Percentiles rank a stretch among this genome's conserved stretches.
Conservation (phyloP, 2,888 invertebrate genomes). For the Quadroppia sp. region DNA sequence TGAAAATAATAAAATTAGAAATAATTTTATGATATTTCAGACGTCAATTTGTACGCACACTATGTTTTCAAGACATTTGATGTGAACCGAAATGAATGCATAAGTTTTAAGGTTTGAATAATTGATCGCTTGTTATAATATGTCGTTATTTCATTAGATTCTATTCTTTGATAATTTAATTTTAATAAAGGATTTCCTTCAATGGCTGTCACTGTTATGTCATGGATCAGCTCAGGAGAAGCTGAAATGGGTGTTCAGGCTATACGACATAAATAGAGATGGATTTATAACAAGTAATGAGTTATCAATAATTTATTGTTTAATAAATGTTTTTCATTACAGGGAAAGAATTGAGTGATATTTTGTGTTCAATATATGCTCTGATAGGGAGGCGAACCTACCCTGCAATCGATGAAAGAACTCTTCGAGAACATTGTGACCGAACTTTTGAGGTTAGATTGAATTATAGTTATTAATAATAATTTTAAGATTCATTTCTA, state of each 20-base stretch:
- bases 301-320: background rate
- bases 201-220: conserved; percentile 83
- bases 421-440: conserved; percentile 69
- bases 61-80: conserved; percentile 95
- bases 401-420: conserved; percentile 74
- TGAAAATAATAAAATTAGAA: too few species aligned
- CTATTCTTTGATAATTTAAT: background rate
- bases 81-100: conserved; percentile 78
- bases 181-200: conserved; percentile 78
- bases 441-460: conserved; percentile 32
- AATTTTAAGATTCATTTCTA: background rate
- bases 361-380: conserved; percentile 88
- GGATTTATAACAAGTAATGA: conserved; percentile 75
- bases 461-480: background rate
- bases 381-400: conserved; percentile 88
- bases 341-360: conserved; percentile 87
- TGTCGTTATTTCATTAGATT: background rate
- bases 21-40: background rate
- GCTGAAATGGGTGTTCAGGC: conserved; percentile 90
- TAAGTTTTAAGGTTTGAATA: conserved; percentile 82
- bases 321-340: background rate
- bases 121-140: background rate
- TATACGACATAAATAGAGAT: conserved; percentile 94
- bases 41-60: conserved; percentile 71
- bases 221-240: conserved; percentile 89